Evolutionary conservation across 2,113 vertebrate genomes (phyloP), one percentile per base, ranked within the genome.

Genomic region (Dipodomys spectabilis): DNA sequence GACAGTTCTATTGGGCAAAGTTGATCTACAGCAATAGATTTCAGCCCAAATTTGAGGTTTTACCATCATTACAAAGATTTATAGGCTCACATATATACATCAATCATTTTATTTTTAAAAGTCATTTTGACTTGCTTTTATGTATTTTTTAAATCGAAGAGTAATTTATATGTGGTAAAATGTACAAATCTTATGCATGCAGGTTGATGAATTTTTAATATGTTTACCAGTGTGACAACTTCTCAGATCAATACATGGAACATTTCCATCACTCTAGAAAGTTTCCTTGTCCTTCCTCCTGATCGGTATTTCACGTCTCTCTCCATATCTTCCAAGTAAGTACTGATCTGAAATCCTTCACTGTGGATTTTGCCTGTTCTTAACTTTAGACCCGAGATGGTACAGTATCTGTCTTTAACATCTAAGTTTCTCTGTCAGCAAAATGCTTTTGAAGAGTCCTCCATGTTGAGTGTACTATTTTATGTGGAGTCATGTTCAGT

Each of bases 81-180:
- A 95, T 44, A 79, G 5, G 83, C 20, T 65, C 20, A 30, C 28
- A 65, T 60, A n/a, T 5, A 69, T 30, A 73, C 74, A 86, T 71
- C 57, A 93, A 82, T 92, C 92, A 88, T 64, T 85, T 95, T 30
- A 25, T 75, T 83, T 88, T 91, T 62, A 45, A 69, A 94, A 91
- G 83, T 75, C 22, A 62, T 62, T 64, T 39, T 86, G 65, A 78
- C 80, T 96, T 92, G 49, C 62, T 95, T 85, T 91, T 85, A 80
- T 91, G 44, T 86, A 88, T 82, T 87, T 57, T 94, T 94, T 65
- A 65, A 92, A 79, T 79, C 32, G 65, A 75, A 7, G 44, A 60
- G 64, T 93, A 86, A 88, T 83, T 90, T 92, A 82, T 86, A 53
- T 39, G 2, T 27, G 68, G 60, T 44, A 79, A 93, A 85, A 86